Percentiles rank a stretch among this genome's conserved stretches.
Evolutionary conservation across 2,113 vertebrate genomes (phyloP).

Genomic region (Mola mola): DNA sequence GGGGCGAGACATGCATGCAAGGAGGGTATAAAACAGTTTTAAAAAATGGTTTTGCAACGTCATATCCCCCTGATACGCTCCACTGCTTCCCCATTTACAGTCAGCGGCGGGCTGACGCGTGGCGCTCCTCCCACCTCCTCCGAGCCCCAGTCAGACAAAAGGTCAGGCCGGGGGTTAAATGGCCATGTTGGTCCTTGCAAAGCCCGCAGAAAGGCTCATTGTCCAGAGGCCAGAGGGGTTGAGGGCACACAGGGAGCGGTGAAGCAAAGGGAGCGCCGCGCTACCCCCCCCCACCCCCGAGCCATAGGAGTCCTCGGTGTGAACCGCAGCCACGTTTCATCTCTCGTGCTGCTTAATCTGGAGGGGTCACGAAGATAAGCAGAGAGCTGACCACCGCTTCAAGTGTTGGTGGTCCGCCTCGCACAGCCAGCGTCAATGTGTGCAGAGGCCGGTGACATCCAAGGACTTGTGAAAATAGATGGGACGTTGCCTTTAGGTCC

Average conservation of each 20-base stretch:
- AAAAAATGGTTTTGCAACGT: no score
- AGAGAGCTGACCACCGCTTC: constrained; percentile 60
- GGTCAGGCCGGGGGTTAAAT: constrained; percentile 76
- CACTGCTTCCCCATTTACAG: constrained; percentile 21
- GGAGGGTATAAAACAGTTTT: no score
- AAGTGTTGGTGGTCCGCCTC: constrained; percentile 65
- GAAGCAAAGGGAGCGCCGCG: constrained; percentile 36
- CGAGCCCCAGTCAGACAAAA: constrained; percentile 54
- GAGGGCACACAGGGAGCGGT: constrained; percentile 66
- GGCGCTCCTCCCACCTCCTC: constrained; percentile 59
- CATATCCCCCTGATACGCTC: no score
- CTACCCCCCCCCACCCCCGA: constrained; percentile 53
- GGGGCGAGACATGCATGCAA: no score
- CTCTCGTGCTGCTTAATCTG: constrained; percentile 67
- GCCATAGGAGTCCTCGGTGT: constrained; percentile 67
- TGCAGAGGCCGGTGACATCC: constrained; percentile 53
- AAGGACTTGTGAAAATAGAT: constrained; percentile 70
- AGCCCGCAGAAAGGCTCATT: constrained; percentile 71
- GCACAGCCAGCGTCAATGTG: constrained; percentile 28
- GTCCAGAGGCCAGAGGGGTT: constrained; percentile 57
- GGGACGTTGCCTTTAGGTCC: constrained; percentile 57
- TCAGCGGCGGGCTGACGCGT: constrained; percentile 38
- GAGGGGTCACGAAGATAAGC: constrained; percentile 68
- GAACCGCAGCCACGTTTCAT: constrained; percentile 71
- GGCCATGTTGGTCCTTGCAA: constrained; percentile 61